Conservation (phyloP, 2,888 invertebrate genomes). For the Amiota communis region DNA sequence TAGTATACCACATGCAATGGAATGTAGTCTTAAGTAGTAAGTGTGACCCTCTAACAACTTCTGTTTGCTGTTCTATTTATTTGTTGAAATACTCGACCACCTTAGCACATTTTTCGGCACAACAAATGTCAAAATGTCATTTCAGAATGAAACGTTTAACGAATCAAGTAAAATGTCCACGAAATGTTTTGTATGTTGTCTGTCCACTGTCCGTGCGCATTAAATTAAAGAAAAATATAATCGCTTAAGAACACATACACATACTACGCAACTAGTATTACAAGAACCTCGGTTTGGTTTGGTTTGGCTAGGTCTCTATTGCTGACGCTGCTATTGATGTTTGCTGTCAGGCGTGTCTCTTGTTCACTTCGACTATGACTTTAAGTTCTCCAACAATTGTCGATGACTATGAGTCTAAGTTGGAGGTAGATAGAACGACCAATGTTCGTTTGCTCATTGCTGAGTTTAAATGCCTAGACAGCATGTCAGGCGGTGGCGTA, state of each 20-base stretch:
- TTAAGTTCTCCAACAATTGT: not conserved
- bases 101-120: not conserved
- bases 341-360: constrained; percentile 13
- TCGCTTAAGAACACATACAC: no score
- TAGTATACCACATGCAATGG: no score
- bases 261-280: no score
- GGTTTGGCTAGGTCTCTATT: no score
- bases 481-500: constrained; percentile 13
- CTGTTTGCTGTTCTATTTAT: not conserved
- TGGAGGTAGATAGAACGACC: not conserved
- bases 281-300: no score
- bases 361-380: not conserved
- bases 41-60: not conserved
- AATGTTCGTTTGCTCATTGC: not conserved
- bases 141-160: constrained; percentile 58
- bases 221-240: constrained; percentile 3
- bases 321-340: constrained; percentile 1
- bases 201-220: constrained; percentile 4
- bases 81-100: not conserved
- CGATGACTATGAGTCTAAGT: no score
- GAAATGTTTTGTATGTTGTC: no score
- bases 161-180: constrained; percentile 29
- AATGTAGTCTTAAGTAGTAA: no score
- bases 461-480: not conserved
- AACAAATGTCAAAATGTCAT: constrained; percentile 62